phyloP scores from a whole-genome alignment of 2,888 invertebrate species.

The Drosophila emarginata region DNA sequence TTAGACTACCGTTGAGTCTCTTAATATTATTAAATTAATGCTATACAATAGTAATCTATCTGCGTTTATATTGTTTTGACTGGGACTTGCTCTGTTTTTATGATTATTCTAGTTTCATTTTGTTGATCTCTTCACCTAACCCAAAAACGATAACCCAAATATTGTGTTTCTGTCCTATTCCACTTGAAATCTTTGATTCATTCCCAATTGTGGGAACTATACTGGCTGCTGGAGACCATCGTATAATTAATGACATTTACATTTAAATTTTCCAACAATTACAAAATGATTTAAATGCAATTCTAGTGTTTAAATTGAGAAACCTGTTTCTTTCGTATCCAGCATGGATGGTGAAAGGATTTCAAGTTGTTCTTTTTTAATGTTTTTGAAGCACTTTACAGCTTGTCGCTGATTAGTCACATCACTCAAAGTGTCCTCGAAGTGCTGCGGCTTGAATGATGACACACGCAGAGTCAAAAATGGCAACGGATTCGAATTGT shows the following conservation, averaged over 20 bases:
- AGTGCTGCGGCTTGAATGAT: constrained; percentile 53
- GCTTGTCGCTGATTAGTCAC: constrained; percentile 69
- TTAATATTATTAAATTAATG: neutral
- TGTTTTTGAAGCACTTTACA: constrained; percentile 53
- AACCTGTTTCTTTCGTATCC: constrained; percentile 60
- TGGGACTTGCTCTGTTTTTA: neutral
- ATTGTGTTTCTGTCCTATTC: neutral
- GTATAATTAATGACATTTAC: constrained; percentile 62
- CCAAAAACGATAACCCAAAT: constrained; percentile 3
- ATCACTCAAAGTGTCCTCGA: constrained; percentile 61
- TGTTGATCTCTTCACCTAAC: neutral
- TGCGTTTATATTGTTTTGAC: neutral
- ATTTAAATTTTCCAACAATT: constrained; percentile 62
- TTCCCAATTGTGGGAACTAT: neutral
- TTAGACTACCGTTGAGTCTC: no score
- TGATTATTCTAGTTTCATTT: neutral
- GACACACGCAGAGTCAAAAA: constrained; percentile 58
- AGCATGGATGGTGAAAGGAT: neutral
- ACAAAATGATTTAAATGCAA: constrained; percentile 65
- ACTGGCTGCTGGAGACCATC: neutral
- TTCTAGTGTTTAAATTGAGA: constrained; percentile 47
- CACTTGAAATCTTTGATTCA: neutral
- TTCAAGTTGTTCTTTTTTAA: constrained; percentile 9
- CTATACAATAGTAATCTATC: neutral
- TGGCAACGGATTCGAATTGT: constrained; percentile 45